Conservation (phyloP, 2,888 invertebrate genomes). For the Polyommatus icarus region DNA sequence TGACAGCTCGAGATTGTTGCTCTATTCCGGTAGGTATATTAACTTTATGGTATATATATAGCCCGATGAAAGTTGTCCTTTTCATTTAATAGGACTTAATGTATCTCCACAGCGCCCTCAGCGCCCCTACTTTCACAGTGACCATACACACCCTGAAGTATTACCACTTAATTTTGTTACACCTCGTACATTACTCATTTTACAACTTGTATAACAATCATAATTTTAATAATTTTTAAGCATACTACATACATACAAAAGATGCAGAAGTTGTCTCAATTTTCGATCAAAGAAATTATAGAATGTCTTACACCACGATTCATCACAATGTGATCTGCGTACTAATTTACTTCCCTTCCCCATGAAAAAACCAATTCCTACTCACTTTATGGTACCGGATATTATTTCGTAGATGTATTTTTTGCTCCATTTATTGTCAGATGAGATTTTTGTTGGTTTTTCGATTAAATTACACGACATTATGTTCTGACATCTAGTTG, state of each 20-base stretch:
- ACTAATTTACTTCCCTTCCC: neutral
- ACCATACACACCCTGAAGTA: too few relatives aligned
- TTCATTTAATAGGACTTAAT: too few relatives aligned
- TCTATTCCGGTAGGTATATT: too few relatives aligned
- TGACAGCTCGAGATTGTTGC: too few relatives aligned
- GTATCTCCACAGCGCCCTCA: too few relatives aligned
- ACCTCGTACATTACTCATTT: too few relatives aligned
- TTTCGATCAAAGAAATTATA: neutral
- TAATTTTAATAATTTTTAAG: too few relatives aligned
- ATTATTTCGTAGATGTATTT: neutral
- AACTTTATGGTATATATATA: too few relatives aligned
- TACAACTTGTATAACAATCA: too few relatives aligned
- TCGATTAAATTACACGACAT: neutral
- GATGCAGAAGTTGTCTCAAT: neutral
- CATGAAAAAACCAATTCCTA: neutral
- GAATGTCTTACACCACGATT: neutral
- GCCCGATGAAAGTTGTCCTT: too few relatives aligned
- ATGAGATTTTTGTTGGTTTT: neutral
- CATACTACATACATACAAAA: neutral
- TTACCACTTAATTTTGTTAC: too few relatives aligned
- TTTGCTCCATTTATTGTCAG: neutral
- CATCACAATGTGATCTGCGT: neutral
- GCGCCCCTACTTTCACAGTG: too few relatives aligned
- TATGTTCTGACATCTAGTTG: neutral
- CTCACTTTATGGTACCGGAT: conserved; percentile 5